Percentiles rank a stretch among this genome's conserved stretches.
phyloP scores from a whole-genome alignment of 2,888 invertebrate species.

The Nowickia ferox region DNA sequence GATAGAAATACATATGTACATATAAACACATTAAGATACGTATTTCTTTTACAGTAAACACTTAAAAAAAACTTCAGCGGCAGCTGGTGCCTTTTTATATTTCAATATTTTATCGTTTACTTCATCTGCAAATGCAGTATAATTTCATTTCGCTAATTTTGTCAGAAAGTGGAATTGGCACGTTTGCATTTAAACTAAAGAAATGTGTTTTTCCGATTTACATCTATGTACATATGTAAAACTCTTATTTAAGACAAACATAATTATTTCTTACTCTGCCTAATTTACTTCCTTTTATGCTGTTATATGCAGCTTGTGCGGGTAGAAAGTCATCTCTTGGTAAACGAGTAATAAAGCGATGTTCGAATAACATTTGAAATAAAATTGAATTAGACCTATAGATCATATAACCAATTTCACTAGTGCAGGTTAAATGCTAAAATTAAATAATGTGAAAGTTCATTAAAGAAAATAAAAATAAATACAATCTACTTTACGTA shows the following conservation, averaged over 20 bases:
- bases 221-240: not conserved
- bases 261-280: constrained; percentile 73
- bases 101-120: too few relatives aligned
- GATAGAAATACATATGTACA: too few relatives aligned
- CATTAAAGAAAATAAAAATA: not conserved
- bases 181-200: too few relatives aligned
- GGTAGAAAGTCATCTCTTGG: constrained; percentile 88
- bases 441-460: constrained; percentile 79
- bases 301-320: constrained; percentile 83
- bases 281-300: constrained; percentile 77
- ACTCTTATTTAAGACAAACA: not conserved
- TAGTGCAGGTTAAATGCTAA: constrained; percentile 85
- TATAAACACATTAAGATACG: too few relatives aligned
- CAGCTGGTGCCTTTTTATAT: too few relatives aligned
- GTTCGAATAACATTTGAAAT: constrained; percentile 88
- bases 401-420: constrained; percentile 83
- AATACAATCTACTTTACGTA: constrained; percentile 79
- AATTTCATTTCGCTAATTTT: too few relatives aligned
- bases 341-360: constrained; percentile 85
- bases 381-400: constrained; percentile 86
- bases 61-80: too few relatives aligned
- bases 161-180: too few relatives aligned
- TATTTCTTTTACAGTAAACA: too few relatives aligned
- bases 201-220: too few relatives aligned
- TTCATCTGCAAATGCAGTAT: too few relatives aligned